A percentile compares a stretch with the other conserved stretches of the same genome.
Evolutionary conservation across 2,888 invertebrate genomes (phyloP).

Genomic region (Antheraea yamamai): DNA sequence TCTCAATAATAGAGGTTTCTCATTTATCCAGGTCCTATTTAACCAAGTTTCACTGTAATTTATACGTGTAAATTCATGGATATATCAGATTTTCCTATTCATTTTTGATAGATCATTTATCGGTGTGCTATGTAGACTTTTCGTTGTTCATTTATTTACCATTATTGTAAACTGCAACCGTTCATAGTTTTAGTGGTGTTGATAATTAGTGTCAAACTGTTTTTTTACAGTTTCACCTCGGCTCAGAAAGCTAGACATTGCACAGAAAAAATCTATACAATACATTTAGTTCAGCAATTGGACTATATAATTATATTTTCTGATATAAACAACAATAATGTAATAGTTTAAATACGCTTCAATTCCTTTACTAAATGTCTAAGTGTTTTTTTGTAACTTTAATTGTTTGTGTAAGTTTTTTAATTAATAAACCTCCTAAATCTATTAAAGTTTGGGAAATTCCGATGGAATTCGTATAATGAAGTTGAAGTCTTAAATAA

Average conservation of each 20-base stretch:
- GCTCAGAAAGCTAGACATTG: slow-evolving; percentile 37
- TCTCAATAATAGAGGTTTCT: too few relatives aligned
- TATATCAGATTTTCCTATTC: background rate
- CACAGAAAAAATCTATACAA: slow-evolving; percentile 29
- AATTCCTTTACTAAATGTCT: background rate
- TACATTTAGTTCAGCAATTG: slow-evolving; percentile 16
- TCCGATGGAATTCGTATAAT: too few relatives aligned
- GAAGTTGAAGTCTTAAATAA: too few relatives aligned
- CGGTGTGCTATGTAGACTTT: background rate
- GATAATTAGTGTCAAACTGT: slow-evolving; percentile 22
- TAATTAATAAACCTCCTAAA: background rate
- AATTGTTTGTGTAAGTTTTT: too few relatives aligned
- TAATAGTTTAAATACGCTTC: background rate
- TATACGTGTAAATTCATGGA: too few relatives aligned
- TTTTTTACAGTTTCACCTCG: slow-evolving; percentile 50
- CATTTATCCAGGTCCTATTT: too few relatives aligned
- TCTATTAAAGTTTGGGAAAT: too few relatives aligned
- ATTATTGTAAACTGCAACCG: slow-evolving; percentile 16
- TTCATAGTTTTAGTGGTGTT: slow-evolving; percentile 44
- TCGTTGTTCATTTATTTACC: background rate
- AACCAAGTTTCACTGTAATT: too few relatives aligned
- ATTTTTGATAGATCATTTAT: background rate
- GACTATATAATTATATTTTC: slow-evolving; percentile 9
- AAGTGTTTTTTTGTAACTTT: too few relatives aligned
- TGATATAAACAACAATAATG: background rate